Evolutionary conservation across 2,888 invertebrate genomes (phyloP).

Genomic region (Pimpla rufipes): DNA sequence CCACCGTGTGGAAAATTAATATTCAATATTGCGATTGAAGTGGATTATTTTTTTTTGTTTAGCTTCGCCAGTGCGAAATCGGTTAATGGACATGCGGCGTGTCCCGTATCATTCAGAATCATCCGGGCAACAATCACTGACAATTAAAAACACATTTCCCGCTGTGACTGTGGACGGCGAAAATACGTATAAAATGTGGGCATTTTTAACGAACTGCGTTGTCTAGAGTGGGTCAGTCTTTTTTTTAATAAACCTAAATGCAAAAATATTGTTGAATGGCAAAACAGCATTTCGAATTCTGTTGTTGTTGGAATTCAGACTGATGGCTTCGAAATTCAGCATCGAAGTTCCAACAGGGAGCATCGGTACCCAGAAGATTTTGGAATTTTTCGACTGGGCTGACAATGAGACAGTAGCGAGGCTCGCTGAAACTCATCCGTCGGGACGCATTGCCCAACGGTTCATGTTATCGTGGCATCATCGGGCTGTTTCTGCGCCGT

Average conservation of each 20-base stretch:
- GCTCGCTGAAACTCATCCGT: conserved; percentile 32
- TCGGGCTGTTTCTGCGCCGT: conserved; percentile 49
- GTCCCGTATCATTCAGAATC: background rate
- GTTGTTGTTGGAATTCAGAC: background rate
- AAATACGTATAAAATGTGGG: too few species aligned
- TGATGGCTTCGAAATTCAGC: background rate
- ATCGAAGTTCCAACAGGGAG: conserved; percentile 39
- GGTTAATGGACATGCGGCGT: background rate
- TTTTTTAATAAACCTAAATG: background rate
- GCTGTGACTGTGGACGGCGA: too few species aligned
- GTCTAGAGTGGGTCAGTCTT: too few species aligned
- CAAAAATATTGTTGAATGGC: background rate
- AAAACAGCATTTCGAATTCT: background rate
- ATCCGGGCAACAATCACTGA: background rate
- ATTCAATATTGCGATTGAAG: conserved; percentile 55
- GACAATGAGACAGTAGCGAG: conserved; percentile 38
- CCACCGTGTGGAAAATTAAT: conserved; percentile 46
- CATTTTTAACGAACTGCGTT: too few species aligned
- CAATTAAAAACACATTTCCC: too few species aligned
- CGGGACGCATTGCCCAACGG: conserved; percentile 36
- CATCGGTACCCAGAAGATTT: too few species aligned
- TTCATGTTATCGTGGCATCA: background rate
- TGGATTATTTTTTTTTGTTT: background rate
- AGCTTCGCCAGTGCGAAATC: background rate
- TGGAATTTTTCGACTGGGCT: conserved; percentile 41